phyloP scores from a whole-genome alignment of 2,797 vertebrate genomes.

The Artibeus lituratus region DNA sequence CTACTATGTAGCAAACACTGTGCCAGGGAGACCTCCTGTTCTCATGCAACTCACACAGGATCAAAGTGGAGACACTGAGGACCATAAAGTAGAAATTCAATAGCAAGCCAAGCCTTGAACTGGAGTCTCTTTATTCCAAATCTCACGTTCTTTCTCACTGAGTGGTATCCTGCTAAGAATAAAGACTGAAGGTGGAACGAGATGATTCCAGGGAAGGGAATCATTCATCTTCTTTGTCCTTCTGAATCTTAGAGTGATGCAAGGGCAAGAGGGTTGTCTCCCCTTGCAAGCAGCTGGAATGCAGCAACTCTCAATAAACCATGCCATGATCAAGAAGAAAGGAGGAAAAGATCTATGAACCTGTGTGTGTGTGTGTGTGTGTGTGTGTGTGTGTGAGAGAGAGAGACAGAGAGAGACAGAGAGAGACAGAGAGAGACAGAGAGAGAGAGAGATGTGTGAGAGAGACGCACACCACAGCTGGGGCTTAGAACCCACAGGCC shows the following conservation, averaged over 20 bases:
- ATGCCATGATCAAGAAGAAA: neutral
- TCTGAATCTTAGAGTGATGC: neutral
- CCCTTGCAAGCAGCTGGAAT: neutral
- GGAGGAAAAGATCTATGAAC: neutral
- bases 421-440: too few species aligned
- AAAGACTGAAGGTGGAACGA: neutral
- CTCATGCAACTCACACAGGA: neutral
- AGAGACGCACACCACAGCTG: neutral
- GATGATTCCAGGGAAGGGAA: neutral
- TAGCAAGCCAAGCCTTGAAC: neutral
- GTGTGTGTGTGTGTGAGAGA: neutral
- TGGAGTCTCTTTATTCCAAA: neutral
- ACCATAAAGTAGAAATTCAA: neutral
- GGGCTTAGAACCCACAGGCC: neutral
- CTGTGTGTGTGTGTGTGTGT: rapidly evolving
- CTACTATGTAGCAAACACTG: neutral
- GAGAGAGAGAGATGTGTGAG: neutral
- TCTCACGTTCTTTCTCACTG: neutral
- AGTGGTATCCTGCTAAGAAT: neutral
- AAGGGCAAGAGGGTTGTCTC: neutral
- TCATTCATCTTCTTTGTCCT: neutral
- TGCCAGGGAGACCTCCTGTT: neutral
- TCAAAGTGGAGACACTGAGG: neutral
- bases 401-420: neutral
- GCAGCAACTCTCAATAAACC: neutral